Conservation (phyloP, 2,113 vertebrate genomes). For the Cinclus cinclus region DNA sequence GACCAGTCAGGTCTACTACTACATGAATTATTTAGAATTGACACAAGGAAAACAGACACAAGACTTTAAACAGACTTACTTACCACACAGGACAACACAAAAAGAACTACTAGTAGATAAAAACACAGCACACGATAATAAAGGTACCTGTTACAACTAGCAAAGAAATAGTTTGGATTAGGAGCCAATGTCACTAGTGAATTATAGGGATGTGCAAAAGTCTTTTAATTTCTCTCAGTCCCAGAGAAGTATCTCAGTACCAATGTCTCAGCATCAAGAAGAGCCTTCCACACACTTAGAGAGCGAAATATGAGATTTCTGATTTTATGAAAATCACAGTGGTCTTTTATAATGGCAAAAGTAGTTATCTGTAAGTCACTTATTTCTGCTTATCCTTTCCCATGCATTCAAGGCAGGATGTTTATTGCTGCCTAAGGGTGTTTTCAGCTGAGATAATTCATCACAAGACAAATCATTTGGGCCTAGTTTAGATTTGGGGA, state of each 20-base stretch:
- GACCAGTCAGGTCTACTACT: background rate
- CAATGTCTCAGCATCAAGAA: background rate
- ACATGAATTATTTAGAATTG: background rate
- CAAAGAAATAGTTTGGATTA: background rate
- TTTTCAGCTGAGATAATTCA: rapidly evolving
- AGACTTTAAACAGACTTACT: background rate
- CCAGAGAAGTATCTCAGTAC: rapidly evolving
- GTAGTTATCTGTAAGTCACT: background rate
- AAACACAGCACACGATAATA: rapidly evolving
- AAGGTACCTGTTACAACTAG: background rate
- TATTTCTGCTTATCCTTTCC: background rate
- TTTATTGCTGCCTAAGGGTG: background rate
- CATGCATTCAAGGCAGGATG: background rate
- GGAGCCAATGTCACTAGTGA: background rate
- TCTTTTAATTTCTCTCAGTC: background rate
- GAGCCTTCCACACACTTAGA: background rate
- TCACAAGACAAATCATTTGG: rapidly evolving
- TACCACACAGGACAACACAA: background rate
- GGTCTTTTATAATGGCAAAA: background rate
- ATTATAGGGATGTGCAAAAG: background rate
- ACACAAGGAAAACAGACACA: background rate
- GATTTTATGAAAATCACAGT: background rate
- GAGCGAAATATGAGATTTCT: background rate
- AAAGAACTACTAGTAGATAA: background rate
- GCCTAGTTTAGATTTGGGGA: background rate